Base-by-base conservation (phyloP, 2,797 vertebrate species). In the Nyctalus aviator region DNA sequence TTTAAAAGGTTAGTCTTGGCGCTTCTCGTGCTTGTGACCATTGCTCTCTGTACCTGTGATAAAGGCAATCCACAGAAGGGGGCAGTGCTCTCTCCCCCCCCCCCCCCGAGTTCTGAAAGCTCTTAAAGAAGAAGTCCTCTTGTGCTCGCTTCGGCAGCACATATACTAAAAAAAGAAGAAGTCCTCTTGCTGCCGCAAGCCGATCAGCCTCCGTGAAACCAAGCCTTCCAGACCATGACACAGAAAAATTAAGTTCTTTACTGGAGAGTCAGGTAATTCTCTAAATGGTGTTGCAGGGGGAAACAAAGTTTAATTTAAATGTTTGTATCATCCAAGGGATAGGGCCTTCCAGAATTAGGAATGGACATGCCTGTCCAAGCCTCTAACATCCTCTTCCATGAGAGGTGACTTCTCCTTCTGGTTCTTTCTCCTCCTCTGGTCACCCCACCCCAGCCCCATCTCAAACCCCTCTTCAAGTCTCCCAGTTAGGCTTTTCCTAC, bases 271-370 rank as follows among this genome's bases (percentile, higher is more conserved):
- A 30, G 59, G 73, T 32, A 76, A 35, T 81, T 90, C 48, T 88
- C 32, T 44, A 86, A 53, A 25, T 44, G 46, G 68, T 53, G 35
- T 46, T 50, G 4, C 46, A 77, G 14, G 11, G 62, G 41, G 62
- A 93, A 90, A 93, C 48, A 44, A 35, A 79, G 72, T 46, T 92
- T 25, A 78, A 79, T 35, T 92, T 55, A 86, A 55, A 84, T 75
- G 4, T 17, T 62, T 79, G 82, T 76, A 48, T 57, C 37, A 77
- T n/a, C 18, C 23, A 79, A 57, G 35, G 82, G 15, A 78, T 4
- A 35, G 7, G 4, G 27, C 27, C 92, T 88, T 96, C 50, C 37
- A 64, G 75, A 88, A 53, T 77, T 27, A 88, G 59, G 27, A 77
- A 11, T 59, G 12, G 18, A 66, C 8, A n/a, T 48, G n/a, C 25